A percentile compares a stretch with the other conserved stretches of the same genome.
Evolutionary conservation across 2,113 vertebrate genomes (phyloP).

Genomic region (Pygoscelis adeliae): DNA sequence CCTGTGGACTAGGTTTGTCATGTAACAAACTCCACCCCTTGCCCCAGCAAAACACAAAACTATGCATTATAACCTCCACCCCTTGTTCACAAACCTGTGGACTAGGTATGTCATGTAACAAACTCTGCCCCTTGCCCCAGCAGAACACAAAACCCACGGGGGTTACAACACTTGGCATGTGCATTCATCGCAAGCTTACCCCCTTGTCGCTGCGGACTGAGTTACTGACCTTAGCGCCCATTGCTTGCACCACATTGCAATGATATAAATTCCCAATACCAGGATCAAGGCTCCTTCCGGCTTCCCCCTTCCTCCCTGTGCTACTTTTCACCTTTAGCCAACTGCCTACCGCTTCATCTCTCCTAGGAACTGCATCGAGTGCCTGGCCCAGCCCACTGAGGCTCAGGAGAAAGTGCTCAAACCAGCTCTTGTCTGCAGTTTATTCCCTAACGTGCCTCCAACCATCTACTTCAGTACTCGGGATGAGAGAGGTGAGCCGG

Average conservation of each 20-base stretch:
- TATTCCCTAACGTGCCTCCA: constrained; percentile 87
- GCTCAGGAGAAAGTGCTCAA: constrained; percentile 78
- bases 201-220: not conserved
- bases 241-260: not conserved
- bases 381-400: constrained; percentile 66
- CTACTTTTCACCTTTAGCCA: not conserved
- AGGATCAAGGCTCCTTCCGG: not conserved
- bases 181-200: not conserved
- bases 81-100: not conserved
- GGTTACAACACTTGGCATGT: not conserved
- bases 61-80: not conserved
- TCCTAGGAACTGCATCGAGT: constrained; percentile 72
- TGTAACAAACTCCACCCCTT: not conserved
- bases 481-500: constrained; percentile 86
- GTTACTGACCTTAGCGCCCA: not conserved
- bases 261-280: not conserved
- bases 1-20: not conserved
- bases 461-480: constrained; percentile 93
- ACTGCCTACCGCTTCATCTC: not conserved
- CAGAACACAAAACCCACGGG: not conserved
- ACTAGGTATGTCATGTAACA: not conserved
- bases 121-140: not conserved
- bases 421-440: constrained; percentile 88
- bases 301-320: not conserved
- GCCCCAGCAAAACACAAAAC: not conserved